Evolutionary conservation across 2,888 invertebrate genomes (phyloP).

Genomic region (Lasioglossum pauxillum): DNA sequence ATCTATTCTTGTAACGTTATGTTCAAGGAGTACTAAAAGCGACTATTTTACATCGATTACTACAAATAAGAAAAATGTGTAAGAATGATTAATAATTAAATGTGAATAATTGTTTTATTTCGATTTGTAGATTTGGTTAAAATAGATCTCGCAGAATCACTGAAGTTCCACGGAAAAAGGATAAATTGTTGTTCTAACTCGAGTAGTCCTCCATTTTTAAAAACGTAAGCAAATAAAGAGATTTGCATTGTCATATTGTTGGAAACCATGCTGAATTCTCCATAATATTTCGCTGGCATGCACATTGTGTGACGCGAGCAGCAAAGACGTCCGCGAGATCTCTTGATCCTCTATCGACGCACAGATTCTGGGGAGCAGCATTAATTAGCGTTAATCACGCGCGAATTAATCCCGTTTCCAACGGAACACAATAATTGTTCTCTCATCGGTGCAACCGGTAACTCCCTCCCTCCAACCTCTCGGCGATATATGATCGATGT

Average conservation of each 20-base stretch:
- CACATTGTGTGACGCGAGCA: neutral
- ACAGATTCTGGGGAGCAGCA: conserved; percentile 38
- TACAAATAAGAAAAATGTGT: no score
- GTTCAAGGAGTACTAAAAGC: no score
- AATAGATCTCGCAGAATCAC: no score
- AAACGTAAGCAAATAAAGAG: neutral
- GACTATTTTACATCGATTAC: no score
- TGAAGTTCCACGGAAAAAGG: no score
- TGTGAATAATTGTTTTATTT: no score
- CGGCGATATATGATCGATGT: conserved; percentile 56
- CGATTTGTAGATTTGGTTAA: no score
- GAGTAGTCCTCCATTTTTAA: neutral
- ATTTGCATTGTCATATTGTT: neutral
- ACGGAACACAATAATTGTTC: conserved; percentile 63
- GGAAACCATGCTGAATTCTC: neutral
- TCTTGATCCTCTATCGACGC: conserved; percentile 15
- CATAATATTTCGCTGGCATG: neutral
- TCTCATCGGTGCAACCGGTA: conserved; percentile 54
- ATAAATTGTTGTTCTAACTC: neutral
- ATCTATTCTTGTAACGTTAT: no score
- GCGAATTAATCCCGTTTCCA: conserved; percentile 65
- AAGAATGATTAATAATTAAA: no score
- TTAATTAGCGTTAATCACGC: conserved; percentile 70
- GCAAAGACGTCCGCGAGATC: conserved; percentile 17
- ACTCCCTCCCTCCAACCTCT: conserved; percentile 13